Evolutionary conservation across 2,888 invertebrate genomes (phyloP), one percentile per base, ranked within the genome.

Genomic region (Calameuta idolon): DNA sequence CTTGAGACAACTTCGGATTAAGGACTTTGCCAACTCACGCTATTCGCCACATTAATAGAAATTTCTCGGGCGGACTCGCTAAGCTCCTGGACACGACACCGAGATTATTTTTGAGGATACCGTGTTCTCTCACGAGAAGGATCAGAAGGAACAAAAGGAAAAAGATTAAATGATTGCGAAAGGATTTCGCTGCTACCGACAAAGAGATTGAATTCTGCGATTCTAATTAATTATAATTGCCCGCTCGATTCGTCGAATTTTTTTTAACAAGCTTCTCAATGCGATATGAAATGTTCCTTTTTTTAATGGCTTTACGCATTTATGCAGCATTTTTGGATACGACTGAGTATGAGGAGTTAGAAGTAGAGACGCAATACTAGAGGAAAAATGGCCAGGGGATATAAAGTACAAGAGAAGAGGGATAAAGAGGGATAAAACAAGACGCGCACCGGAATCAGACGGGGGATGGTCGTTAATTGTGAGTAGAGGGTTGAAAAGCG

Each of bases 11-110:
- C 23, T 23, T 23, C 11, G 71, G 71, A 71, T 71, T 34, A 71
- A 71, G 71, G 71, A 71, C 71, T 71, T 71, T 71, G 33, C 71
- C 31, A 12, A 71, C 71, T 71, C 71, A 34, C 31, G 71, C 33
- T 34, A 71, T 33, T 71, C 71, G 31, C 71, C 33, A 71, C 71
- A 34, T 31, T 33, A 71, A 71, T 71, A 71, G 71, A 71, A 71
- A 31, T 33, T 71, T 71, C 71, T 34, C 71, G 33, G 71, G 33
- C 55, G 23, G 55, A 23, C 55, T 23, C 55, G 55, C 55, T 55
- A 55, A 55, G 55, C 55, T 55, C 55, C 55, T 55, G 55, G 55
- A 55, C 55, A 55, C 55, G 55, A 55, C 23, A 55, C 55, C 55
- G 55, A 55, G 55, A 55, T 55, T 55, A 23, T 55, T 55, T 55